These are phyloP conservation scores for Centruroides sculpturatus DNA, from an alignment of 1,140 invertebrate genomes.

Conservation along the genomic window DNA sequence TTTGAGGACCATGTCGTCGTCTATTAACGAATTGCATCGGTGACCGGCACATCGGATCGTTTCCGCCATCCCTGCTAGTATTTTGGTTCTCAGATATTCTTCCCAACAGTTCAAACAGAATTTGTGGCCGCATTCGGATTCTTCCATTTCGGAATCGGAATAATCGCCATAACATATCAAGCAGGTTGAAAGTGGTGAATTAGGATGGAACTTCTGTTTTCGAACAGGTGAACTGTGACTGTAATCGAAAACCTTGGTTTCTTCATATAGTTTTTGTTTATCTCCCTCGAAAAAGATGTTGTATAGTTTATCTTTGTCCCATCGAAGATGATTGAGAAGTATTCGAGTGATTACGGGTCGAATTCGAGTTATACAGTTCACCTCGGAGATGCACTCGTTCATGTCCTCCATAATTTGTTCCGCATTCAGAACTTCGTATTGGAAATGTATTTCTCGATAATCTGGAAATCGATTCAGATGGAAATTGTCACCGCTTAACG, in stretches of 20 bases:
- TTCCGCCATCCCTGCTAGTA: slow-evolving; percentile 65
- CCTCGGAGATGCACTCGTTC: slow-evolving; percentile 92
- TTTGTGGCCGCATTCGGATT: slow-evolving; percentile 88
- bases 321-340: slow-evolving; percentile 93
- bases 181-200: neutral
- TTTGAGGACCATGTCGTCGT: slow-evolving; percentile 90
- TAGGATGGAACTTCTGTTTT: neutral
- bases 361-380: slow-evolving; percentile 54
- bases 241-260: slow-evolving; percentile 88
- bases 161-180: neutral
- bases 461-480: too few species aligned
- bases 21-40: slow-evolving; percentile 69
- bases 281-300: slow-evolving; percentile 85
- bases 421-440: slow-evolving; percentile 83
- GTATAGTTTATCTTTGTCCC: slow-evolving; percentile 98
- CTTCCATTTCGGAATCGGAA: slow-evolving; percentile 57
- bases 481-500: too few species aligned
- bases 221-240: neutral
- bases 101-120: slow-evolving; percentile 93
- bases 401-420: slow-evolving; percentile 95
- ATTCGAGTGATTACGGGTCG: slow-evolving; percentile 79
- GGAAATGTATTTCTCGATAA: slow-evolving; percentile 57
- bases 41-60: slow-evolving; percentile 86
- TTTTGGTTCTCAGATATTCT: slow-evolving; percentile 95
- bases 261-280: slow-evolving; percentile 75